Base-by-base conservation (phyloP, 2,888 invertebrate genomes). In the Pachliopta kotzebuea region DNA sequence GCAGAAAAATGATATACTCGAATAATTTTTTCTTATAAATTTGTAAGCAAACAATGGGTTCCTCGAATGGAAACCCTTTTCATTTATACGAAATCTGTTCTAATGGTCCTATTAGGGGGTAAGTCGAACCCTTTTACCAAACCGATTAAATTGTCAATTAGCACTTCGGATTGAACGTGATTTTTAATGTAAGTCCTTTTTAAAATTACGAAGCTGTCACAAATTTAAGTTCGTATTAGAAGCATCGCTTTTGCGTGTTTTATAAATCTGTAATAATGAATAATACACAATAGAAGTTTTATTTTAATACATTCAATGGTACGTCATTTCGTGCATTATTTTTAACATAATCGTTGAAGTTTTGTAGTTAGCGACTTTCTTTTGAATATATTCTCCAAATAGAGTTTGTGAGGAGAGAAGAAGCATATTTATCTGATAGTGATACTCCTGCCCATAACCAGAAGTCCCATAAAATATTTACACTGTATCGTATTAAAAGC, bases 51-150 rank as follows among this genome's bases (percentile, higher is more conserved):
- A 84, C 78, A 84, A 83, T 78, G 69, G 76, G 72, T 70, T 74
- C 71, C 70, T 63, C 68, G 76, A 49, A 78, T 74, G 74, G 73
- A 76, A 80, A 74, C 74, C 75, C 75, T 79, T 75, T 74, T 45
- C 79, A 80, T 80, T 81, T 80, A 76, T 76, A 74, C 74, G 63
- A 76, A 78, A 76, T 74, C 72, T 79, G 65, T 62, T 65, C 58
- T 65, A 53, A 61, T 58, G 11, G 58, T 31, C 50, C 59, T 60
- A 56, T 64, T 56, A 64, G 26, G 37, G 65, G 61, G 55, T 53
- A 57, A 20, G 55, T 65, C 57, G 62, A 58, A 65, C 65, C 65
- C 65, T 65, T 62, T 65, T 62, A 65, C 61, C 58, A 49, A 58
- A 59, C 49, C 62, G 65, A 58, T 65, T 65, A 65, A 65, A 65